Base-by-base conservation (phyloP, 53 echinoderm and acorn worm genomes). In the Crossaster papposus region DNA sequence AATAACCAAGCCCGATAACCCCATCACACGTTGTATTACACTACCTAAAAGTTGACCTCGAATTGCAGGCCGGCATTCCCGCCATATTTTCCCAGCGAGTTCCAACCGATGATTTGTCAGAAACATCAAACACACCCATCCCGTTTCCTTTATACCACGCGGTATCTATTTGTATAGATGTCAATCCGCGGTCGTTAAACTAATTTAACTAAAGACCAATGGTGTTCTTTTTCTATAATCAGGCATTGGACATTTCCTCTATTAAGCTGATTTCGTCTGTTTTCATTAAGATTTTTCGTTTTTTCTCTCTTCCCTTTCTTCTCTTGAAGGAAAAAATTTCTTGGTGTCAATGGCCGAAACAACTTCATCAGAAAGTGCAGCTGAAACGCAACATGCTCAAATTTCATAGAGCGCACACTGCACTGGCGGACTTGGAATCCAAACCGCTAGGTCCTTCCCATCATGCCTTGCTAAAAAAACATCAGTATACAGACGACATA, bases 401-500 rank as follows among this genome's bases (percentile, higher is more conserved):
- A 77, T 87, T 76, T 77, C 87, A 77, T 75, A 54, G 77, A 72
- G 44, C 50, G 70, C 72, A 30, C 62, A 30, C 62, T 22, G 37
- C 62, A 30, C 62, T 22, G 28, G 30, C 26, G 20, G 55, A 62
- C 58, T 17, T n/a, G 34, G 37, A 37, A 44, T 30, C 5, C n/a
- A 78, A 51, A 51, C 51, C 65, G 38, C 68, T 82, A 23, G 7
- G 44, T 54, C 15, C 53, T 30, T 76, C 76, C 87, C 77, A 24
- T 76, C 77, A 77, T 87, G 62, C 76, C 29, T 62, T 87, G 87
- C 77, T 74, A 77, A 58, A 75, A 84, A 76, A 87, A 77, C 77
- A 77, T 77, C 77, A 77, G 77, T 87, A 87, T 77, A 64, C 87
- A 54, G 87, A 87, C 87, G 76, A 87, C 87, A 87, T 87, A 87